Conservation (phyloP, 2,888 invertebrate genomes). For the Sthenelais limicola region DNA sequence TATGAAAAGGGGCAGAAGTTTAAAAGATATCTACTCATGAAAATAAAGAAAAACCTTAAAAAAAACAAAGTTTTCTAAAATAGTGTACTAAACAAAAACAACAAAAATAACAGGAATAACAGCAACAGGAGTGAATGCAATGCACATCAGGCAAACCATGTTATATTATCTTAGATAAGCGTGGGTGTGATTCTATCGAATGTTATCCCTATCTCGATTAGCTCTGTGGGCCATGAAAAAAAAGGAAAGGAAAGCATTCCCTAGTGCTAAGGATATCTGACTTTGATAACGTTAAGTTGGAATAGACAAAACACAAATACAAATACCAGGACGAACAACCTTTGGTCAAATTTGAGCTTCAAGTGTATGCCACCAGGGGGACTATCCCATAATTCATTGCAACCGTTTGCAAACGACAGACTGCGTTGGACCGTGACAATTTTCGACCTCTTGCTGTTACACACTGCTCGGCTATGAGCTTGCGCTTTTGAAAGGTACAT, state of each 20-base stretch:
- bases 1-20: too few relatives aligned
- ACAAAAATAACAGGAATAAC: too few relatives aligned
- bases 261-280: constrained; percentile 37
- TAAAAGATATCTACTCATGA: too few relatives aligned
- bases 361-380: constrained; percentile 37
- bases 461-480: constrained; percentile 36
- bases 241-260: constrained; percentile 35
- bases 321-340: constrained; percentile 40
- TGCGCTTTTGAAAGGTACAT: constrained; percentile 37
- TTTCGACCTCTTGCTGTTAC: constrained; percentile 30
- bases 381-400: constrained; percentile 37
- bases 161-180: too few relatives aligned
- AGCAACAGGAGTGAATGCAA: too few relatives aligned
- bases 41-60: too few relatives aligned
- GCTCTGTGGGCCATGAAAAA: constrained; percentile 26
- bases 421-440: constrained; percentile 32
- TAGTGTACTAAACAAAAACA: too few relatives aligned
- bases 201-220: constrained; percentile 7
- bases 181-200: too few relatives aligned
- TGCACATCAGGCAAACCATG: too few relatives aligned
- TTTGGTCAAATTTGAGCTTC: constrained; percentile 40
- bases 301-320: constrained; percentile 39
- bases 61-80: too few relatives aligned
- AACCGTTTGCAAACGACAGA: constrained; percentile 38
- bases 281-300: constrained; percentile 33